Percentiles rank a stretch among this genome's conserved stretches.
Evolutionary conservation across 2,888 invertebrate species (phyloP).

Genomic region (Chironomus riparius): DNA sequence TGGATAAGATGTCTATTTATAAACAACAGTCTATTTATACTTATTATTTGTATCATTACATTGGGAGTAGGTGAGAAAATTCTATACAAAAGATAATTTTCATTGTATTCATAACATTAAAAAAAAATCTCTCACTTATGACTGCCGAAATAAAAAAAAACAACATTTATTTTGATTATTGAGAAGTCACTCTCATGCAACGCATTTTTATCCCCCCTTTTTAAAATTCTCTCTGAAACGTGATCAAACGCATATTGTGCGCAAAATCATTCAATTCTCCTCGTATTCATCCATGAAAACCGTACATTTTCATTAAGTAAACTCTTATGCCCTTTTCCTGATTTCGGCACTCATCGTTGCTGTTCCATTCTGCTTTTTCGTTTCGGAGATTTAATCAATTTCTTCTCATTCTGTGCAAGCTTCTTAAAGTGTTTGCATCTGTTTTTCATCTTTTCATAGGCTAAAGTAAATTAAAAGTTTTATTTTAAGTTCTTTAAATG

Average conservation of each 20-base stretch:
- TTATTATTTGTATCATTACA: too few species aligned
- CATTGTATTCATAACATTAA: too few species aligned
- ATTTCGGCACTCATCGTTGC: not conserved
- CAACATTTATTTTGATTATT: not conserved
- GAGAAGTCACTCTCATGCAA: not conserved
- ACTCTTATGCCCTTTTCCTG: not conserved
- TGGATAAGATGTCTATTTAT: too few species aligned
- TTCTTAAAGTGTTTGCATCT: constrained; percentile 17
- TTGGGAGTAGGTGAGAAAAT: too few species aligned
- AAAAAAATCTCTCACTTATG: too few species aligned
- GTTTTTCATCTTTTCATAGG: not conserved
- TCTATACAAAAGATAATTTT: too few species aligned
- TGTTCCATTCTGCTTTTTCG: constrained; percentile 15
- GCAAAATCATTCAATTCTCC: constrained; percentile 2
- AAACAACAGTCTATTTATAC: too few species aligned
- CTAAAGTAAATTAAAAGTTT: not conserved
- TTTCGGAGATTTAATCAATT: not conserved
- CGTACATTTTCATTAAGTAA: not conserved
- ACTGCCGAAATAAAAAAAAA: too few species aligned
- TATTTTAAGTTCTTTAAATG: not conserved
- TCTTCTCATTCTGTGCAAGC: constrained; percentile 23
- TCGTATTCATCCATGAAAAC: not conserved
- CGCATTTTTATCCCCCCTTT: not conserved
- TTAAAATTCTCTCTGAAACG: not conserved
- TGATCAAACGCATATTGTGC: not conserved